These are phyloP conservation scores for Sebastes diploproa DNA, from an alignment of 2,797 vertebrate species.

Conservation along the genomic window DNA sequence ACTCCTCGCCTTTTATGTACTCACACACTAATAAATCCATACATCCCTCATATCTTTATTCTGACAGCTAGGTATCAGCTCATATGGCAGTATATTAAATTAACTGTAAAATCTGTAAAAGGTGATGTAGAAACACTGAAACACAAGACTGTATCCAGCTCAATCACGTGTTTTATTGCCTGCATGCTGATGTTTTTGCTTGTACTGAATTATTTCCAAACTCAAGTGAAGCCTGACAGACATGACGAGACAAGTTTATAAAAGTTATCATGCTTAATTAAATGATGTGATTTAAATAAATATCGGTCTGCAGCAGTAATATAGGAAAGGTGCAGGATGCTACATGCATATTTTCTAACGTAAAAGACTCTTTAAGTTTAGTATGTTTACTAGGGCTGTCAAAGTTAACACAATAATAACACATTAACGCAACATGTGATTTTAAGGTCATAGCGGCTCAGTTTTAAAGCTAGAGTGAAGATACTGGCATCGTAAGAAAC, in stretches of 20 bases:
- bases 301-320: background rate
- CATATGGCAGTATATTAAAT: background rate
- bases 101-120: background rate
- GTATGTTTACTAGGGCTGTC: too few relatives aligned
- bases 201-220: background rate
- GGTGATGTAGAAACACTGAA: background rate
- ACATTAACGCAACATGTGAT: too few relatives aligned
- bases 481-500: too few relatives aligned
- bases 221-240: background rate
- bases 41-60: background rate
- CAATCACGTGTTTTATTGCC: background rate
- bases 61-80: conserved; percentile 18
- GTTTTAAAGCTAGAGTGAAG: too few relatives aligned
- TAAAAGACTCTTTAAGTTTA: background rate
- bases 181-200: background rate
- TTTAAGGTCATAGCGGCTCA: too few relatives aligned
- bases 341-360: background rate
- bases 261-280: background rate
- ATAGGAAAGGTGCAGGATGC: too few relatives aligned
- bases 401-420: too few relatives aligned
- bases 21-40: conserved; percentile 3
- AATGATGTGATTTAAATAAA: background rate
- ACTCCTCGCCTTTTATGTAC: background rate
- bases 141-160: background rate
- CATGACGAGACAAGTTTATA: background rate